Conservation (phyloP, 2,797 vertebrate genomes). For the Hirundo rustica region DNA sequence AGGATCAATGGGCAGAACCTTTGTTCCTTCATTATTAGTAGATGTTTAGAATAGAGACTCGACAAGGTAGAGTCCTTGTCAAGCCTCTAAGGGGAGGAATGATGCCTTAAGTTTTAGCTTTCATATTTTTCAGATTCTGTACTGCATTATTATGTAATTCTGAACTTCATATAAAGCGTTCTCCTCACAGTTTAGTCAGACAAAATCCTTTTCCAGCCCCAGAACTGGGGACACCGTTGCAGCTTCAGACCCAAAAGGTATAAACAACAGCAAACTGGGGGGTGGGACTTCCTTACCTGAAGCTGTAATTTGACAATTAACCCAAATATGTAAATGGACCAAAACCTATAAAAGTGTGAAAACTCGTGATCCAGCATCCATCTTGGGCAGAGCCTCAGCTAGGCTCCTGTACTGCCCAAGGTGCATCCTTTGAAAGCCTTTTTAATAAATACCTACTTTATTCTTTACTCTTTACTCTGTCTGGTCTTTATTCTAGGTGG, state of each 20-base stretch:
- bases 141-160: not conserved
- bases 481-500: not conserved
- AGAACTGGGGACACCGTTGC: not conserved
- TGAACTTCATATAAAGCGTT: not conserved
- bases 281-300: too few relatives aligned
- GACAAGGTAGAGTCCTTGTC: not conserved
- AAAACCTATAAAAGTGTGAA: not conserved
- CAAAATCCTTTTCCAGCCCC: not conserved
- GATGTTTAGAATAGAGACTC: not conserved
- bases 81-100: not conserved
- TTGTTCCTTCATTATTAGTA: not conserved
- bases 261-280: not conserved
- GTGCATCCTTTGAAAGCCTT: not conserved
- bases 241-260: not conserved
- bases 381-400: not conserved
- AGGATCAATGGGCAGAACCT: not conserved
- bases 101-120: not conserved
- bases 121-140: not conserved
- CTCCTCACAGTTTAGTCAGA: not conserved
- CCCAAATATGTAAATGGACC: not conserved
- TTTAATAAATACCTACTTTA: not conserved
- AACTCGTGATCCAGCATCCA: fast-evolving
- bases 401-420: not conserved
- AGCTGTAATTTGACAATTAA: not conserved
- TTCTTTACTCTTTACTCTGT: not conserved